A percentile compares a stretch with the other conserved stretches of the same genome.
Evolutionary conservation across 2,888 invertebrate species (phyloP).

Genomic region (Panzeria rudis): DNA sequence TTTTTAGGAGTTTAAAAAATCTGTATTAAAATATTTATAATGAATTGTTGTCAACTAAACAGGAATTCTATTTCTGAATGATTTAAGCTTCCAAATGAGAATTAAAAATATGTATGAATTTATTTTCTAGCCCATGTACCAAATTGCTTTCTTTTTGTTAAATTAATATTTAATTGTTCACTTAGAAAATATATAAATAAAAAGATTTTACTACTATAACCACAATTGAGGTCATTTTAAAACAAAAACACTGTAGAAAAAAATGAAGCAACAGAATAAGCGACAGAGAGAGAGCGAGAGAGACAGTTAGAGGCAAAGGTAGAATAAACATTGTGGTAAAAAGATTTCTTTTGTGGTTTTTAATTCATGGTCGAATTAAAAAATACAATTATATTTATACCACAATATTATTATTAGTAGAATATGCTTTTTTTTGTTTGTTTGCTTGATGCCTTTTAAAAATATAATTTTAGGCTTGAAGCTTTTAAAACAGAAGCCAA

Average conservation of each 20-base stretch:
- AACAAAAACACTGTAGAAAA: neutral
- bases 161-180: constrained; percentile 37
- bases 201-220: neutral
- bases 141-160: neutral
- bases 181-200: constrained; percentile 5
- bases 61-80: neutral
- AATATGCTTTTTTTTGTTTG: neutral
- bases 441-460: neutral
- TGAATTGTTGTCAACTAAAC: neutral
- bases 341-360: constrained; percentile 44
- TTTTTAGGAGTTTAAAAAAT: too few species aligned
- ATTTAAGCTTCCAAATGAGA: neutral
- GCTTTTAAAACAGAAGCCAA: neutral
- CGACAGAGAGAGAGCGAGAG: neutral
- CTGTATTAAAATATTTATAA: too few species aligned
- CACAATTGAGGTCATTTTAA: constrained; percentile 33
- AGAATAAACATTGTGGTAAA: neutral
- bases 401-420: constrained; percentile 40
- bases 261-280: neutral
- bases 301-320: neutral
- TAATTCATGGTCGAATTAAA: constrained; percentile 47
- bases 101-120: too few species aligned
- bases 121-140: neutral
- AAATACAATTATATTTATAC: constrained; percentile 46
- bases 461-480: constrained; percentile 16